Evolutionary conservation across 2,888 invertebrate genomes (phyloP).

Genomic region (Eurois occulta): DNA sequence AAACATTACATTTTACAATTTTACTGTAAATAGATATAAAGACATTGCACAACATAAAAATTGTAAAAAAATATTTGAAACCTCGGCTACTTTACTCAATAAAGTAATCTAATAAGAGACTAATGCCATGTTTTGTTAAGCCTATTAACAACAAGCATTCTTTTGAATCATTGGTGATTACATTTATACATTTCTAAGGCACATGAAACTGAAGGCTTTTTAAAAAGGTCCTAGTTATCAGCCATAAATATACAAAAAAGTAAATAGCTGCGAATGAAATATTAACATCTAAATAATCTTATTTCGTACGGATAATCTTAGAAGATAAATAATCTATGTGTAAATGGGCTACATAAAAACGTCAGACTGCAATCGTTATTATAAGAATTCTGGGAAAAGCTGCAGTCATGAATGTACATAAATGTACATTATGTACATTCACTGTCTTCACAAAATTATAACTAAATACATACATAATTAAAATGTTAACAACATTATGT

Average conservation of each 20-base stretch:
- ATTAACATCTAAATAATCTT: conserved; percentile 18
- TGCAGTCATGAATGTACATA: not conserved
- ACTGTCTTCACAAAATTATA: conserved; percentile 5
- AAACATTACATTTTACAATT: conserved; percentile 22
- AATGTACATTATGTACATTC: too few species aligned
- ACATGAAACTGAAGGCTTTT: conserved; percentile 4
- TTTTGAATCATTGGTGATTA: not conserved
- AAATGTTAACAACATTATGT: conserved; percentile 5
- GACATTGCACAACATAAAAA: conserved; percentile 27
- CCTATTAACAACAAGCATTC: not conserved
- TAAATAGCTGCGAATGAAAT: conserved; percentile 3
- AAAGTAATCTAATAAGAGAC: conserved; percentile 26
- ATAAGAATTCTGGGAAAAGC: not conserved
- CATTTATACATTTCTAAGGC: conserved; percentile 20
- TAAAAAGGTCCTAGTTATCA: not conserved
- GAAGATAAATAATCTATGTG: not conserved
- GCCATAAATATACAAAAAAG: conserved; percentile 8
- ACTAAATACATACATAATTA: not conserved
- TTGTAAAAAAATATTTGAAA: conserved; percentile 1
- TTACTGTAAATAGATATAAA: conserved; percentile 8
- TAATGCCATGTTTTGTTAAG: not conserved
- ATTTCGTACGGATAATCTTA: not conserved
- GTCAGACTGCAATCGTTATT: not conserved
- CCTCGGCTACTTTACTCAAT: conserved; percentile 29
- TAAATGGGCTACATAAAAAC: not conserved